These are phyloP conservation scores for Osmerus eperlanus DNA, from an alignment of 2,113 vertebrate species.

Conservation along the genomic window DNA sequence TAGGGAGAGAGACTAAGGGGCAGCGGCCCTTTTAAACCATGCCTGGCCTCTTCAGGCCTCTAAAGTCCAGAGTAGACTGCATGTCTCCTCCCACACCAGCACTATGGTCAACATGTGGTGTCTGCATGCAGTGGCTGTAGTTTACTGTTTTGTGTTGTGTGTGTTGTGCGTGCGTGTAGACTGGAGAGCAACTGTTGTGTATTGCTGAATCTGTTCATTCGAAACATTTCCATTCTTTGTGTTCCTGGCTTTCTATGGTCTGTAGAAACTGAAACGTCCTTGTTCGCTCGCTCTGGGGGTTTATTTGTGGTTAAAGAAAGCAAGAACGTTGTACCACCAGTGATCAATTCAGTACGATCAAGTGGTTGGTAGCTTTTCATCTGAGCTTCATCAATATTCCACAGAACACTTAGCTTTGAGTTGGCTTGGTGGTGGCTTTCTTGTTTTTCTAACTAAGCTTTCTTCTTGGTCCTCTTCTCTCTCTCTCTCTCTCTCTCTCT, in stretches of 20 bases:
- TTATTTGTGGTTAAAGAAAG: constrained; percentile 21
- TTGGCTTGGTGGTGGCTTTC: constrained; percentile 38
- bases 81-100: constrained; percentile 6
- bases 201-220: constrained; percentile 5
- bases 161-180: constrained; percentile 2
- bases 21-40: background rate
- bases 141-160: background rate
- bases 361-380: background rate
- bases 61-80: constrained; percentile 10
- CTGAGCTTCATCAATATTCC: too few species aligned
- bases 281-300: constrained; percentile 4
- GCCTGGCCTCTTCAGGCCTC: background rate
- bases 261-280: background rate
- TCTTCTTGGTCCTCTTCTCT: too few species aligned
- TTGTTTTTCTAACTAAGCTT: constrained; percentile 25
- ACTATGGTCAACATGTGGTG: background rate
- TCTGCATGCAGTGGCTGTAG: constrained; percentile 12
- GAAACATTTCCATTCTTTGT: background rate
- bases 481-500: constrained; percentile 9
- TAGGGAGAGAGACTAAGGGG: background rate
- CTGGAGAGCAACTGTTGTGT: constrained; percentile 1
- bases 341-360: background rate
- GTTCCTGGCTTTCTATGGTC: background rate
- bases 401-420: background rate
- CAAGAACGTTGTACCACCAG: constrained; percentile 26